Evolutionary conservation across 2,113 vertebrate genomes (phyloP), one percentile per base, ranked within the genome.

Genomic region (Amia ocellicauda): DNA sequence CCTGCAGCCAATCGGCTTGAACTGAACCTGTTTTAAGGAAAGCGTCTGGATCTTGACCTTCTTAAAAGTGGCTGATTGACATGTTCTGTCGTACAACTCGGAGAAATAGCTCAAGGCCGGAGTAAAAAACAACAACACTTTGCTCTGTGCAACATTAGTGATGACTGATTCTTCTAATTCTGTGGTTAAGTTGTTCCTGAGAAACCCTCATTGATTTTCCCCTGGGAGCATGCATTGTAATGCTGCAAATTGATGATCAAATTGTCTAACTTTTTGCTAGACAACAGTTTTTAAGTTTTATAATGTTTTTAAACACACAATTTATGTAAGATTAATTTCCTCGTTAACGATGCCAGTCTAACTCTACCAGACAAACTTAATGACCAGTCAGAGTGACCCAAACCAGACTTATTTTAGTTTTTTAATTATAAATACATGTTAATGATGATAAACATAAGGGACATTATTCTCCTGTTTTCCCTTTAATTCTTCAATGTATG

Each of bases 131-230:
- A 60, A 36, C 26, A 47, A 24, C 11, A 13, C 51, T 58, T 42
- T 58, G 55, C 26, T 28, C 14, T 52, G 26, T 62, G 63, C 60
- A 58, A 63, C 55, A 51, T 53, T 72, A 58, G 58, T 22, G 20
- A 59, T 80, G 77, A 82, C 82, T 79, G 83, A 85, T 79, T 67
- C 71, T 67, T 80, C 72, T 81, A 80, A 82, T 83, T 75, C 77
- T 83, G n/a, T 81, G 70, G 78, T 84, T 84, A 80, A 80, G 70
- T 76, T 84, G 71, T 72, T 82, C 72, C 79, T 82, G 72, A 75
- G 70, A 74, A 80, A 82, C 81, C 82, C 79, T 78, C 72, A 82
- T 83, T 81, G 83, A 67, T 76, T 60, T 62, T 68, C 61, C 31
- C 65, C 68, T 66, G 68, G 36, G 59, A 74, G 71, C 69, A 72